These are phyloP conservation scores for Patiria miniata DNA, from an alignment of 35 echinoderm and acorn worm genomes.

Conservation along the genomic window DNA sequence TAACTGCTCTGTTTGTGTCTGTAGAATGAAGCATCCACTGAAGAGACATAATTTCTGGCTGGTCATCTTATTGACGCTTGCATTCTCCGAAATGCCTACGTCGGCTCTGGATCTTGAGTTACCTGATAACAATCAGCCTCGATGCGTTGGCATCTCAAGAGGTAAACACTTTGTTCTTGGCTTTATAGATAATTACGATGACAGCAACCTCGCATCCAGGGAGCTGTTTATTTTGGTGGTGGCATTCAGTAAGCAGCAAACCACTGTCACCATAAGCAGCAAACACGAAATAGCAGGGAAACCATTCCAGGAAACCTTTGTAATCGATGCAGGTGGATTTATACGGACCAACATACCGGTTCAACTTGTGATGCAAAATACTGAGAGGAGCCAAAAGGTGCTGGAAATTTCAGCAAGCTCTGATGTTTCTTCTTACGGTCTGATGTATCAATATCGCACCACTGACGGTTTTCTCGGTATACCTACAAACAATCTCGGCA, in stretches of 20 bases:
- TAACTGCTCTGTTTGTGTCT: too few relatives aligned
- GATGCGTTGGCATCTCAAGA: constrained; percentile 55
- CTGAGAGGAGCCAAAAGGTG: constrained; percentile 42
- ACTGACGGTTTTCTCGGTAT: constrained; percentile 70
- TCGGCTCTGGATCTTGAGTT: too few relatives aligned
- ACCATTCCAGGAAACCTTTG: constrained; percentile 39
- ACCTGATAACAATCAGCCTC: neutral
- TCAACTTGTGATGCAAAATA: constrained; percentile 14
- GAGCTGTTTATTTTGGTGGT: constrained; percentile 58
- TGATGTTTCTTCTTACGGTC: constrained; percentile 67
- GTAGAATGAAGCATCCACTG: too few relatives aligned
- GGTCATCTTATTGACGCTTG: too few relatives aligned
- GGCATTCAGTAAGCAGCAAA: constrained; percentile 55
- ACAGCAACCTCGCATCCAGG: neutral
- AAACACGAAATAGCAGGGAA: neutral
- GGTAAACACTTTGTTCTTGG: constrained; percentile 39
- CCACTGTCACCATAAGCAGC: constrained; percentile 67
- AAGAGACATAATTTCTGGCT: too few relatives aligned
- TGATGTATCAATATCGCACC: constrained; percentile 42
- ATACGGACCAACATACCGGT: constrained; percentile 21
- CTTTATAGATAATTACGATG: constrained; percentile 29
- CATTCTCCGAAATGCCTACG: too few relatives aligned
- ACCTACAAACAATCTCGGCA: constrained; percentile 46
- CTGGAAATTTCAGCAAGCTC: constrained; percentile 38
- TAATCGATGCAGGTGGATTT: constrained; percentile 32